Evolutionary conservation across 2,888 invertebrate species (phyloP), one percentile per base, ranked within the genome.

Genomic region (Clunio marinus): DNA sequence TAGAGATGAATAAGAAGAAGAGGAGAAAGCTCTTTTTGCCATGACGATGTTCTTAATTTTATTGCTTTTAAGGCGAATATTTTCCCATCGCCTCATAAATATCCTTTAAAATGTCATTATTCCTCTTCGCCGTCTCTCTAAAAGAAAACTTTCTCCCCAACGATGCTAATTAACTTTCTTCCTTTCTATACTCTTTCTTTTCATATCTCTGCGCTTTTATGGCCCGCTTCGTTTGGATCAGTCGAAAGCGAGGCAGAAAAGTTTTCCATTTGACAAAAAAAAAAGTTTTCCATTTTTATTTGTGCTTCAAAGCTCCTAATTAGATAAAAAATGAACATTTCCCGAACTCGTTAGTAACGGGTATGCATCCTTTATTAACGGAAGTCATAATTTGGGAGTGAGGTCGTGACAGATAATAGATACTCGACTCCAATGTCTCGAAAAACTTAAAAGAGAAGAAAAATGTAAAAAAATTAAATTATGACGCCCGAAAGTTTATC

Each of bases 281-380:
- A 3, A 10, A 45, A 32, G 5, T 32, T 32, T 32, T 32, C 5
- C 10, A 1, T 41, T 51, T 22, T 51, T 51, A 51, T 51, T 51
- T 51, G 17, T 24, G 25, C 57, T 57, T 57, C 28, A 57, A 22
- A 60, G 24, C 22, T 22, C 37, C 60, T 63, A 63, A 63, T 63
- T 63, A 63, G 27, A 63, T 63, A 37, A 63, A 63, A 63, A 45
- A 46, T 45, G 63, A 63, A 45, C 45, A 63, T 28, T 63, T 63
- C 63, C 63, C 46, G 63, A 46, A 63, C 63, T 63, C 63, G 17
- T 63, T 63, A 63, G 25, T 25, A 60, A 24, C 35, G 60, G 62
- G 37, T 62, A 41, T 15, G 24, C 59, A 13, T 15, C 62, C 10
- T 41, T 41, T 15, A 41, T 41, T 41, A n/a, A n/a, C 41, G 32